phyloP scores from a whole-genome alignment of 2,113 vertebrate genomes.

The Motacilla alba region DNA sequence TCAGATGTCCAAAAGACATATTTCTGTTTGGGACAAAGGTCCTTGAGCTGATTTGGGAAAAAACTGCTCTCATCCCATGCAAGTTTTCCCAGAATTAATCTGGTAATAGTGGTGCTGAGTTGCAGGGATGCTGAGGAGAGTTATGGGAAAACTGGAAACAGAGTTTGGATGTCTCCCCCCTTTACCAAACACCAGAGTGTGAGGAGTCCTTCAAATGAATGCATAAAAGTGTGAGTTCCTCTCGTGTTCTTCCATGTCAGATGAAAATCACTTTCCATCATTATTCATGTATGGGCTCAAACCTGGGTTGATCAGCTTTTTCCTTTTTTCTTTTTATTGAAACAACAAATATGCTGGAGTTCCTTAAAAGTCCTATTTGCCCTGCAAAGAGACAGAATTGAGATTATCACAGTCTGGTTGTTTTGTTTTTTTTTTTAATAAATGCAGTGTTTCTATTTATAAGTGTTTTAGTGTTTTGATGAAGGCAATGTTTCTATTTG shows the following conservation, averaged over 20 bases:
- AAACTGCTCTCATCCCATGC: not conserved
- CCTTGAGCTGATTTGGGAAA: not conserved
- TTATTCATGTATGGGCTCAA: not conserved
- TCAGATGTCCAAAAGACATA: not conserved
- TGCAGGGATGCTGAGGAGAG: not conserved
- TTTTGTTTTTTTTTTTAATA: not conserved
- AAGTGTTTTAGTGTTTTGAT: not conserved
- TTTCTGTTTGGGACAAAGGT: not conserved
- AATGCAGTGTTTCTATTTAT: not conserved
- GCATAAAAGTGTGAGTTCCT: not conserved
- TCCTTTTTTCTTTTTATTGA: not conserved
- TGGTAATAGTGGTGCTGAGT: not conserved
- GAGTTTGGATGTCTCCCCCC: not conserved
- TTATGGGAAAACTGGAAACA: not conserved
- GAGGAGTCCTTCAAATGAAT: not conserved
- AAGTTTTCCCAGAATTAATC: not conserved
- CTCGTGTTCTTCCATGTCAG: not conserved
- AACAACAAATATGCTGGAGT: not conserved
- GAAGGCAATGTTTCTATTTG: not conserved
- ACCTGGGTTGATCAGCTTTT: not conserved
- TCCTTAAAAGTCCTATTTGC: not conserved
- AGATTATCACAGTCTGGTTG: not conserved
- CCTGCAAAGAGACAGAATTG: not conserved
- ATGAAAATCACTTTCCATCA: not conserved
- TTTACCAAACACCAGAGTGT: not conserved